Evolutionary conservation across 1,140 invertebrate genomes (phyloP), one percentile per base, ranked within the genome.

Genomic region (Bombus waltoni): DNA sequence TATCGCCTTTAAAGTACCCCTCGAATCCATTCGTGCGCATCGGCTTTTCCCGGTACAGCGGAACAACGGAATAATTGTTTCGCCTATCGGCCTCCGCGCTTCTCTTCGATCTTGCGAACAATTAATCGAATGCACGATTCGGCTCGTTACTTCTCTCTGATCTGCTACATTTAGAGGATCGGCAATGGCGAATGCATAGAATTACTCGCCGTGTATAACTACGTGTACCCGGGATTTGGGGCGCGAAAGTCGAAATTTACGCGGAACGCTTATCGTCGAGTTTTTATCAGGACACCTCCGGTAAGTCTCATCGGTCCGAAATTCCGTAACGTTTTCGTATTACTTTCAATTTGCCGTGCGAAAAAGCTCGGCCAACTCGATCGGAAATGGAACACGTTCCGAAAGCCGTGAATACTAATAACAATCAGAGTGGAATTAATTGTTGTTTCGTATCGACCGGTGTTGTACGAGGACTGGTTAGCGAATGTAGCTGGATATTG

Each of bases 61-160:
- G 40, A 65, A 72, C 68, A 35, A 62, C 18, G 66, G 71, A 81
- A 86, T 83, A 86, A 89, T 89, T 79, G 85, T 82, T 70, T 44
- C 62, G 72, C 15, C 42, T 18, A 75, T 53, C 77, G 72, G 62
- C 13, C 70, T 44, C 13, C 1, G 10, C 22, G 18, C 6, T 44
- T 32, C 38, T 5, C 22, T 22, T 70, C 73, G 68, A 88, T 74
- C 73, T 70, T 70, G 66, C 62, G 28, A 71, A 66, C 9, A 28
- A 88, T 88, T 86, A 86, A 80, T 83, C 62, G 38, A 15, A 59
- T 28, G 53, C 53, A 47, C 70, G 73, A 87, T 85, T 70, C 74
- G 22, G 42, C 25, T 28, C 73, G 73, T 68, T 70, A 40, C n/a
- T 35, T 44, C 44, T 42, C 86, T 57, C 57, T 35, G 59, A 35